Percentiles rank a stretch among this genome's conserved stretches.
Evolutionary conservation across 2,113 vertebrate species (phyloP).

Genomic region (Regulus satrapa): DNA sequence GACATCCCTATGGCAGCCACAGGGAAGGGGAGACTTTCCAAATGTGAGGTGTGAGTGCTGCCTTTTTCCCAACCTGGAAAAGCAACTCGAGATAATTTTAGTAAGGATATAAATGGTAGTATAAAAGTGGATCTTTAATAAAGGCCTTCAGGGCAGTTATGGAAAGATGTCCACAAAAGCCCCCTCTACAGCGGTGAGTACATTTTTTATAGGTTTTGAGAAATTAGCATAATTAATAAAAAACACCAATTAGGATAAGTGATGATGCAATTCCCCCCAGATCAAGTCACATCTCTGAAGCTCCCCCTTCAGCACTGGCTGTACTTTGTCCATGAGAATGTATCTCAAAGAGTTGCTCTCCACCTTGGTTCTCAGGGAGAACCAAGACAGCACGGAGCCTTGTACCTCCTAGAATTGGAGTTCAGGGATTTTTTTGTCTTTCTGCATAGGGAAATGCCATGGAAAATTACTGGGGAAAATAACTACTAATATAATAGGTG

Average conservation of each 20-base stretch:
- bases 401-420: background rate
- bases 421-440: background rate
- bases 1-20: accelerated
- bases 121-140: background rate
- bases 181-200: too few species aligned
- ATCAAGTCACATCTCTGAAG: background rate
- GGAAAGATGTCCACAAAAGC: background rate
- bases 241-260: background rate
- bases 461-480: background rate
- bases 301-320: background rate
- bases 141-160: background rate
- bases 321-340: background rate
- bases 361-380: background rate
- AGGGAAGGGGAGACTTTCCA: background rate
- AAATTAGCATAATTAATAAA: background rate
- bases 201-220: background rate
- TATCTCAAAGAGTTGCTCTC: background rate
- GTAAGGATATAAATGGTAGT: too few species aligned
- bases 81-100: background rate
- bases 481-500: accelerated
- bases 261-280: background rate
- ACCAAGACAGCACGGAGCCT: accelerated
- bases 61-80: background rate
- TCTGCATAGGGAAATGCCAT: background rate
- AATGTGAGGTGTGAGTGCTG: accelerated